Percentiles rank a stretch among this genome's conserved stretches.
These are phyloP conservation scores for Upupa epops DNA, from an alignment of 2,113 vertebrate species.

Conservation along the genomic window DNA sequence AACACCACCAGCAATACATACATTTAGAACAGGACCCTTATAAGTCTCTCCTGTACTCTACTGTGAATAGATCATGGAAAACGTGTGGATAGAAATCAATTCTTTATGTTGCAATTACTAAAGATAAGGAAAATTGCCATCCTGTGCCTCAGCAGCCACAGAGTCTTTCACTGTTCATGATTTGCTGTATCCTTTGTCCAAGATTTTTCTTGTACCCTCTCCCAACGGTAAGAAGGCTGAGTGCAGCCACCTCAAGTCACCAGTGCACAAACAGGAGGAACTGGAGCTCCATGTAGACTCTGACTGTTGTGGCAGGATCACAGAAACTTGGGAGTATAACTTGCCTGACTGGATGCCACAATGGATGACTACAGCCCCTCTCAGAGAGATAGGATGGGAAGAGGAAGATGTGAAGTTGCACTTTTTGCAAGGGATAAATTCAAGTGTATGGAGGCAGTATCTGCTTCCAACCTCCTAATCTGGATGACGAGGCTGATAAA, in stretches of 20 bases:
- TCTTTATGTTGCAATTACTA: rapidly evolving
- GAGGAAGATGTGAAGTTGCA: background rate
- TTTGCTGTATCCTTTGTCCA: background rate
- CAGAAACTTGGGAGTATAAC: background rate
- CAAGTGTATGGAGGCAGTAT: rapidly evolving
- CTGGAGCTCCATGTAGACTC: rapidly evolving
- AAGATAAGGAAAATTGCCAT: background rate
- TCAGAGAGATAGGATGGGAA: background rate
- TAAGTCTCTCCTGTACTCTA: background rate
- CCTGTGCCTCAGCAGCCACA: background rate
- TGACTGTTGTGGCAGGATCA: background rate
- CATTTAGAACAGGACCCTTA: background rate
- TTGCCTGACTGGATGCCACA: background rate
- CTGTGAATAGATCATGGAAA: background rate
- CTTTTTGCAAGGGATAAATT: background rate
- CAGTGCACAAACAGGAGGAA: background rate
- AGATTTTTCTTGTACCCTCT: background rate
- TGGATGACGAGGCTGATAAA: rapidly evolving
- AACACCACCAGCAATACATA: background rate
- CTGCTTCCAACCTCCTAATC: background rate
- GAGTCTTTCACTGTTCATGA: background rate
- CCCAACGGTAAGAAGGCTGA: background rate
- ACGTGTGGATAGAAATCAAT: background rate
- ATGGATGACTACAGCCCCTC: background rate
- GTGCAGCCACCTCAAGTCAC: too few relatives aligned